Conservation (phyloP, 2,113 vertebrate species). For the Lophochroa leadbeateri region DNA sequence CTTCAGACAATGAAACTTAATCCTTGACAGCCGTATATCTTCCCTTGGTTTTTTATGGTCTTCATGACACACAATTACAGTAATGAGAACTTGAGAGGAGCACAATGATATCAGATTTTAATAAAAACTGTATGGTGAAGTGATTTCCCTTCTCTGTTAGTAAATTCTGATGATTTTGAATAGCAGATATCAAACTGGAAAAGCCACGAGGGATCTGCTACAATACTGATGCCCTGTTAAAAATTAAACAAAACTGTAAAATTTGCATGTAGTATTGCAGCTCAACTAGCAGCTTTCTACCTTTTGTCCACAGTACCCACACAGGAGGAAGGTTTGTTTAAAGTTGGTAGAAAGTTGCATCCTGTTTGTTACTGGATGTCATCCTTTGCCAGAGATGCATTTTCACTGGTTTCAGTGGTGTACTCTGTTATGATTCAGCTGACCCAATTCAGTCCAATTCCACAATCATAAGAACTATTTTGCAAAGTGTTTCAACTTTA, state of each 20-base stretch:
- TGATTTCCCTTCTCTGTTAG: background rate
- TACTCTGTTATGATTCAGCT: background rate
- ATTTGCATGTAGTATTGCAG: background rate
- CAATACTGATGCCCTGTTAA: background rate
- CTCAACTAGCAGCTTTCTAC: background rate
- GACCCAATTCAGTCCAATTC: background rate
- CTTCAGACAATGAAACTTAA: background rate
- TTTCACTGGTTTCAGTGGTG: background rate
- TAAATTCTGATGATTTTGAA: slow-evolving; percentile 10
- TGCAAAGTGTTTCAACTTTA: background rate
- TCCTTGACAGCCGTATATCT: background rate
- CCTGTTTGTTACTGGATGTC: background rate
- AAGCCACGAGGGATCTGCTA: background rate
- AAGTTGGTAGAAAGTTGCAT: background rate
- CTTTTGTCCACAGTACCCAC: background rate
- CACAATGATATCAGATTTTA: background rate
- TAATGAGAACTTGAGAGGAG: background rate
- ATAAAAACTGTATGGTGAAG: background rate
- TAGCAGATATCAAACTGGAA: background rate
- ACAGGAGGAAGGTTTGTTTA: background rate
- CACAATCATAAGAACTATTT: background rate
- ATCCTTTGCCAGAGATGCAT: background rate
- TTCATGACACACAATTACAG: background rate
- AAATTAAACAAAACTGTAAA: background rate
- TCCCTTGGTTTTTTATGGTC: background rate